Percentiles rank a stretch among this genome's conserved stretches.
Evolutionary conservation across 2,113 vertebrate genomes (phyloP).

Genomic region (rabbit (Oryctolagus cuniculus)): DNA sequence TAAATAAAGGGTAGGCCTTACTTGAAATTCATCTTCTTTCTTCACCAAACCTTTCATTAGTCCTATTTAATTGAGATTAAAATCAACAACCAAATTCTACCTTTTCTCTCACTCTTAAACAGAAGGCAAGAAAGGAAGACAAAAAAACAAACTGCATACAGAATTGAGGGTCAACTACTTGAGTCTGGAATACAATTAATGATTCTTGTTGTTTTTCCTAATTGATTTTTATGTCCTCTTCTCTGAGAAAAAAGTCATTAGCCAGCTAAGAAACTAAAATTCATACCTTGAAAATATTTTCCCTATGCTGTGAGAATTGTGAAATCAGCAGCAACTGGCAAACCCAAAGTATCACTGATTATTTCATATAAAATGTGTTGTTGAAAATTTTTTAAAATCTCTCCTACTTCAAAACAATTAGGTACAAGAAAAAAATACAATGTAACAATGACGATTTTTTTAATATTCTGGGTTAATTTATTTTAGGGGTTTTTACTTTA

Average conservation of each 20-base stretch:
- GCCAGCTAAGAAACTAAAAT: background rate
- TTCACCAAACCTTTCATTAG: conserved; percentile 20
- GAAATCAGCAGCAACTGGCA: background rate
- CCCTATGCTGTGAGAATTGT: background rate
- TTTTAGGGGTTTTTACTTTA: conserved; percentile 44
- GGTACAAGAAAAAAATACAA: background rate
- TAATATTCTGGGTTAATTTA: background rate
- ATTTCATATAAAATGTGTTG: conserved; percentile 15
- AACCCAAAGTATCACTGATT: background rate
- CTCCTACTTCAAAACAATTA: conserved; percentile 30
- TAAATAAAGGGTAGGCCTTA: background rate
- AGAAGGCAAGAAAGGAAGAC: background rate
- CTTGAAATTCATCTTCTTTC: background rate
- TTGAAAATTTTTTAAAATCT: conserved; percentile 21
- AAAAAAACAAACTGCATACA: background rate
- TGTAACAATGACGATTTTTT: background rate
- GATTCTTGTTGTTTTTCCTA: background rate
- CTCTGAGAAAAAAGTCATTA: background rate
- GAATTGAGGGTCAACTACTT: conserved; percentile 25
- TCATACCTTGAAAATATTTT: background rate
- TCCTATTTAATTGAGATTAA: background rate
- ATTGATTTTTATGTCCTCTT: conserved; percentile 20
- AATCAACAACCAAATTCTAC: background rate
- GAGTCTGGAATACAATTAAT: conserved; percentile 1
- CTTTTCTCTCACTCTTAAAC: background rate